Base-by-base conservation (phyloP, 1,140 invertebrate species). In the Meteorus sp. region DNA sequence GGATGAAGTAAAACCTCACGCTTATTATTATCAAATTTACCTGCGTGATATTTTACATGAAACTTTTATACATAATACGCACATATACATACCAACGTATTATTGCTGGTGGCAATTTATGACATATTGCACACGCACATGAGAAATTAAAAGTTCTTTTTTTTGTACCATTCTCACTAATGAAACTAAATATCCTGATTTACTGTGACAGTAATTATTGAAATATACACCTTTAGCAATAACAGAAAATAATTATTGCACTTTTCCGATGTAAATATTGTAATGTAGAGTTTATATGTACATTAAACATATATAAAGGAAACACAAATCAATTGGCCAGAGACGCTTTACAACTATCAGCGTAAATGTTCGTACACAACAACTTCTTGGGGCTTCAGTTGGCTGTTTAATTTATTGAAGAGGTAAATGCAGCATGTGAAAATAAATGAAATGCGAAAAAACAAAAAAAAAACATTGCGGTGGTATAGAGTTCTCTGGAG, bases 301-400 rank as follows among this genome's bases (percentile, higher is more conserved):
- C 19, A 43, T 13, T 8, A 47, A 47, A 22, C 44, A 22, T 15
- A 47, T 22, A 44, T 17, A 44, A 43, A 43, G 15, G 39, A 3
- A 43, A 43, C 11, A 47, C 23, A 47, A 25, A 25, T 47, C 20
- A 47, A 25, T n/a, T n/a, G n/a, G n/a, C 8, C 17, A 22, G 20
- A 22, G 19, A 47, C 44, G n/a, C 11, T 47, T 47, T 47, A 47
- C 44, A 25, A 22, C 23, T 47, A 47, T 47, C 44, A 44, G 8
- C 44, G 13, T 19, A 43, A 43, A 43, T 43, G 39, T 43, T 29
- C 39, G 39, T 43, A 37, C 13, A 43, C 17, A n/a, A 29, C 15
- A 43, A 8, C 39, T 43, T 43, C n/a, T n/a, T n/a, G n/a, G n/a
- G 39, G 15, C 15, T 43, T 43, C 39, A 43, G 15, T 17, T 8